Percentiles rank a stretch among this genome's conserved stretches.
These are phyloP conservation scores for Tryphoninae sp. DNA, from an alignment of 2,888 invertebrate genomes.

Conservation along the genomic window DNA sequence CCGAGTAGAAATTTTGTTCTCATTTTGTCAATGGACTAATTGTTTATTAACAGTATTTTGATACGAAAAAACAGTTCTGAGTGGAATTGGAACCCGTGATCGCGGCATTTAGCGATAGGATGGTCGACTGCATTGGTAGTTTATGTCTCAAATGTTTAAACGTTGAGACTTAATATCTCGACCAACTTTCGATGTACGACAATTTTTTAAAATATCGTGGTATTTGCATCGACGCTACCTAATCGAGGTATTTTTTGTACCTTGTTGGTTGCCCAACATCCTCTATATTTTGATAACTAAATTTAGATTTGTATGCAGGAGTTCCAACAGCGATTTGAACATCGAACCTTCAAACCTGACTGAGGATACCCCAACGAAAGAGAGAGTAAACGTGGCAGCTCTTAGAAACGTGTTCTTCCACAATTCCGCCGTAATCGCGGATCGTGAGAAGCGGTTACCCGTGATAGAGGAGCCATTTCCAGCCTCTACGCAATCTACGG, in stretches of 20 bases:
- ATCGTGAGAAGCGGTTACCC: slow-evolving; percentile 76
- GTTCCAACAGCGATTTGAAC: slow-evolving; percentile 70
- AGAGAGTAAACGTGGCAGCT: slow-evolving; percentile 82
- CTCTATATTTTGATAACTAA: background rate
- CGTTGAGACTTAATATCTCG: no score
- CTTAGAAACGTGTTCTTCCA: slow-evolving; percentile 83
- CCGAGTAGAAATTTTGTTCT: no score
- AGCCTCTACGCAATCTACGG: slow-evolving; percentile 65
- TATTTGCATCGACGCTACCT: background rate
- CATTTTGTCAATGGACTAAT: no score
- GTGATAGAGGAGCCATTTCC: slow-evolving; percentile 76
- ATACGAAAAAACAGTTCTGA: no score
- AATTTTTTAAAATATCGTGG: slow-evolving; percentile 24
- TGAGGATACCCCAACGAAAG: slow-evolving; percentile 75
- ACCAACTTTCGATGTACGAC: no score
- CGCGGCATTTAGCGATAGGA: no score
- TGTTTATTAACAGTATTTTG: no score
- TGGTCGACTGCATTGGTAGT: no score
- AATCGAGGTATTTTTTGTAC: background rate
- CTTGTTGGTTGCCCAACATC: background rate
- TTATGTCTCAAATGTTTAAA: no score
- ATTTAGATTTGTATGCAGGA: slow-evolving; percentile 63
- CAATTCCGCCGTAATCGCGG: slow-evolving; percentile 69
- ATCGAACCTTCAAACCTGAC: slow-evolving; percentile 66
- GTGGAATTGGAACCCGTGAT: no score